Conservation (phyloP, 1,140 invertebrate species). For the Ceratoteleas bidentatus region DNA sequence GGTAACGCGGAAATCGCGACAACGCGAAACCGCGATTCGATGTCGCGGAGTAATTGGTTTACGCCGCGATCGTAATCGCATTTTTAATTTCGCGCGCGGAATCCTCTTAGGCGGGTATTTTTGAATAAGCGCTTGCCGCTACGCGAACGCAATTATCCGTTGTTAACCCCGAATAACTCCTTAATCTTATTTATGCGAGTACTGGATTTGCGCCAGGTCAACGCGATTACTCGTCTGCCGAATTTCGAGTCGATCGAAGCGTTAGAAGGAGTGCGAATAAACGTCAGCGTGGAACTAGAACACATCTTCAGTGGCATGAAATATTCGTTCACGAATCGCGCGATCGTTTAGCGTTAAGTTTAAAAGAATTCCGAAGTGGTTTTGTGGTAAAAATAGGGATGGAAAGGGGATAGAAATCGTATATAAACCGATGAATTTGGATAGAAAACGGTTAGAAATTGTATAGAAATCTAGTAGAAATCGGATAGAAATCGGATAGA, state of each 20-base stretch:
- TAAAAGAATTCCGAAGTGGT: too few species aligned
- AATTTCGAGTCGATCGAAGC: slow-evolving; percentile 5
- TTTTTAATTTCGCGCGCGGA: slow-evolving; percentile 13
- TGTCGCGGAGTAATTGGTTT: slow-evolving; percentile 33
- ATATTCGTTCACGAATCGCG: too few species aligned
- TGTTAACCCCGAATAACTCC: slow-evolving; percentile 18
- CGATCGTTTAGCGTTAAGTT: too few species aligned
- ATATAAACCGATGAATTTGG: too few species aligned
- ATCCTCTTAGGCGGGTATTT: slow-evolving; percentile 14
- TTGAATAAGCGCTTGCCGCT: slow-evolving; percentile 9
- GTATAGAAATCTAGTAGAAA: too few species aligned
- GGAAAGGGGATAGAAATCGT: too few species aligned
- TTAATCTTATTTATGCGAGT: slow-evolving; percentile 18
- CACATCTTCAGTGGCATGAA: too few species aligned
- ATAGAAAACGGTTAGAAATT: too few species aligned
- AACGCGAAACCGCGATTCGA: slow-evolving; percentile 30
- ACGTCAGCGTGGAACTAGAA: too few species aligned
- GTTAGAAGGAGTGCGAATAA: not conserved
- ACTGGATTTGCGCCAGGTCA: not conserved
- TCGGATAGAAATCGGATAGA: too few species aligned
- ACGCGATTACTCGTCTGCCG: slow-evolving; percentile 5
- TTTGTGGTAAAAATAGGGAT: too few species aligned
- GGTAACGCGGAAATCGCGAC: slow-evolving; percentile 27
- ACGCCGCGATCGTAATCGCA: slow-evolving; percentile 19
- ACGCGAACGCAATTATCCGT: slow-evolving; percentile 5